Base-by-base conservation (phyloP, 1,140 invertebrate genomes). In the Littorina saxatilis region DNA sequence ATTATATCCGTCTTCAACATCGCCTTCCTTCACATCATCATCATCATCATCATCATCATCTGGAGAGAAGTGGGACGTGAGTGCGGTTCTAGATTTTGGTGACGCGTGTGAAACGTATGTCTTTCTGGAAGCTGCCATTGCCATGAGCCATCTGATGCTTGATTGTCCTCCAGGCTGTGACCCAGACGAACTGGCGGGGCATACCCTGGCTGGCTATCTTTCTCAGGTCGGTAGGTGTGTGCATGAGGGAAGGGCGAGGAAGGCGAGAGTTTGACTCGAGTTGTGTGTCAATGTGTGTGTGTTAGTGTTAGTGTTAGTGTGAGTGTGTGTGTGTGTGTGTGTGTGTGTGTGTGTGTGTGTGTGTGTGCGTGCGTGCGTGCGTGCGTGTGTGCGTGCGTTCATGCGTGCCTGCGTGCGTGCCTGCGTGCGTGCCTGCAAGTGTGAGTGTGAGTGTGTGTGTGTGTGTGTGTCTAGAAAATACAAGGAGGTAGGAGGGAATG, bases 201-300 rank as follows among this genome's bases (percentile, higher is more conserved):
- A 47, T 47, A 17, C 17, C 43, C 43, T 61, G 58, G 20, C 20
- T 61, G 58, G 20, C 4, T 61, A 29, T 23, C 20, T 61, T 9
- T 61, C 20, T 5, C 58, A 23, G 20, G 58, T 72, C 5, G 7
- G 68, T 72, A 32, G 13, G 32, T 43, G 68, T 43, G 68, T 72
- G 39, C 35, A 15, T 72, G 35, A 17, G 39, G 13, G 68, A n/a
- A n/a, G n/a, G n/a, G n/a, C 40, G 11, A 39, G 11, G 70, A 35
- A 0, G 27, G 35, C 23, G 11, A 15, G 17, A 68, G 0, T 13
- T 37, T 27, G 27, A 11, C 13, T 17, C 27, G 35, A 15, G 15
- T n/a, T 52, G 52, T 75, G 73, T 75, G 43, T 52, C 68, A n/a
- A 32, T 72, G 68, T 72, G 39, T 72, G 32, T 72, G 35, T 72